phyloP scores from a whole-genome alignment of 2,888 invertebrate genomes.

The Vanessa cardui region DNA sequence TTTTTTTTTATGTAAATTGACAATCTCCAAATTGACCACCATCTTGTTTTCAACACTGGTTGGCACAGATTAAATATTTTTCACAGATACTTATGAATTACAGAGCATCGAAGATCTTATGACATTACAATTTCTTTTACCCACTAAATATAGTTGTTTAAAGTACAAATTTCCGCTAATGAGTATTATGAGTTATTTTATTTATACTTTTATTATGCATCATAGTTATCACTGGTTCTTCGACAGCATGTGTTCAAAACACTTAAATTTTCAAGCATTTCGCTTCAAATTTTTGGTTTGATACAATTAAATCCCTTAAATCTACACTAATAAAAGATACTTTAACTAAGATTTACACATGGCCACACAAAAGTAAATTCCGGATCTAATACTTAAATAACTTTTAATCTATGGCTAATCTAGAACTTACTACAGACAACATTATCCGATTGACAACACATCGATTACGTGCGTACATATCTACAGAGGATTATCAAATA shows the following conservation, averaged over 20 bases:
- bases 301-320: conserved; percentile 69
- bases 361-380: conserved; percentile 70
- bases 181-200: conserved; percentile 66
- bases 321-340: conserved; percentile 53
- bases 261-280: conserved; percentile 81
- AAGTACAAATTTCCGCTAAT: conserved; percentile 49
- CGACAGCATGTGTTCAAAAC: conserved; percentile 76
- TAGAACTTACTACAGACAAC: conserved; percentile 50
- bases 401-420: conserved; percentile 49
- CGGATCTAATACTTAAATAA: conserved; percentile 47
- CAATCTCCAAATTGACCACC: conserved; percentile 59
- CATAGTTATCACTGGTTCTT: conserved; percentile 67
- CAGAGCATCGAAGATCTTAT: conserved; percentile 28
- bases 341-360: conserved; percentile 64
- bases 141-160: conserved; percentile 32
- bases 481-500: conserved; percentile 60
- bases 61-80: conserved; percentile 31
- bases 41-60: conserved; percentile 43
- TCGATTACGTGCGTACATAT: conserved; percentile 50
- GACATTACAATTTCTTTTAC: conserved; percentile 30
- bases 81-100: conserved; percentile 26
- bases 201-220: conserved; percentile 60
- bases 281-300: conserved; percentile 82
- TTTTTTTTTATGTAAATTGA: conserved; percentile 53
- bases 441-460: conserved; percentile 50